These are phyloP conservation scores for Helicoverpa assulta DNA, from an alignment of 2,888 invertebrate species.

Conservation along the genomic window DNA sequence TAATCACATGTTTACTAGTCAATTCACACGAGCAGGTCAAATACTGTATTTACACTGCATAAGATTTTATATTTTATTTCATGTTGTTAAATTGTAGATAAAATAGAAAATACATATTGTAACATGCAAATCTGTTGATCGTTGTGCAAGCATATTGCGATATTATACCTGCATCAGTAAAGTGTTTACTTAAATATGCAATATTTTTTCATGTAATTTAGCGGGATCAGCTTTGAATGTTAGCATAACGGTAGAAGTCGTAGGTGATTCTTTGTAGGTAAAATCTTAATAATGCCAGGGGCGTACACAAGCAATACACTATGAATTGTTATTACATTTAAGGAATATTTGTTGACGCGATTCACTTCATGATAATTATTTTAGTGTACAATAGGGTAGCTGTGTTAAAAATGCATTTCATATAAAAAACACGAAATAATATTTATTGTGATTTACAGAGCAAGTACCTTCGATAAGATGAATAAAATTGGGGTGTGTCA, in stretches of 20 bases:
- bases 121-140: constrained; percentile 59
- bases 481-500: constrained; percentile 22
- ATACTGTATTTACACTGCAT: constrained; percentile 68
- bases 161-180: constrained; percentile 61
- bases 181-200: constrained; percentile 72
- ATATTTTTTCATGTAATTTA: constrained; percentile 84
- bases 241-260: constrained; percentile 71
- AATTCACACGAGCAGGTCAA: constrained; percentile 65
- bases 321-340: constrained; percentile 59
- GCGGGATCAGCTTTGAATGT: constrained; percentile 84
- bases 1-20: constrained; percentile 74
- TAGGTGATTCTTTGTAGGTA: constrained; percentile 74
- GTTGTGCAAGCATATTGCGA: constrained; percentile 65
- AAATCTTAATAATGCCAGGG: constrained; percentile 69
- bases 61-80: constrained; percentile 63
- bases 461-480: constrained; percentile 22
- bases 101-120: constrained; percentile 57
- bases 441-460: constrained; percentile 25
- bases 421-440: constrained; percentile 5
- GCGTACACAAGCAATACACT: constrained; percentile 63
- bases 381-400: constrained; percentile 47
- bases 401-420: constrained; percentile 38
- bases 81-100: constrained; percentile 69
- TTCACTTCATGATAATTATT: constrained; percentile 44
- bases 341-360: constrained; percentile 51